Evolutionary conservation across 1,140 invertebrate species (phyloP).

Genomic region (Portunus trituberculatus): DNA sequence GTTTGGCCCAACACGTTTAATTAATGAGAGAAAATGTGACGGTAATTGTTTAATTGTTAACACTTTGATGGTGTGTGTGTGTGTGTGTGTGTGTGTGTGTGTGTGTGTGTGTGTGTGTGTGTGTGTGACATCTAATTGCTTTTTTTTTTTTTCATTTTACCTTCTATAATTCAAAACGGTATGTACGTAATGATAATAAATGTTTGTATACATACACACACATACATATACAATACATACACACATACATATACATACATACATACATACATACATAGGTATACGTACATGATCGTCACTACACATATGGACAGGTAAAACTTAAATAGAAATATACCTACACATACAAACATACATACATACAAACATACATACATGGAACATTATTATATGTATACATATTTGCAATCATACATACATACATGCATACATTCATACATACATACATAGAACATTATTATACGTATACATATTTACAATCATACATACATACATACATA

Average conservation of each 20-base stretch:
- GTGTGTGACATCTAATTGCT: too few relatives aligned
- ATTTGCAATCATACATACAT: not conserved
- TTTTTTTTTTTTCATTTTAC: too few relatives aligned
- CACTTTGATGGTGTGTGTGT: not conserved
- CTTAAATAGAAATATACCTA: not conserved
- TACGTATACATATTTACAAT: not conserved
- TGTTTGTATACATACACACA: not conserved
- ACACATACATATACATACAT: not conserved
- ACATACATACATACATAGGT: not conserved
- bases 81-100: not conserved
- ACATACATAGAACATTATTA: slow-evolving; percentile 17
- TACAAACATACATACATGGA: not conserved
- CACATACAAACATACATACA: not conserved
- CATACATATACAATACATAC: not conserved
- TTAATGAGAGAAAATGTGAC: not conserved
- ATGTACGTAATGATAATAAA: not conserved
- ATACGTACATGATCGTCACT: not conserved
- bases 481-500: slow-evolving; percentile 37
- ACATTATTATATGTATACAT: not conserved
- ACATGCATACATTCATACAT: not conserved
- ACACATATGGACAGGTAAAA: not conserved
- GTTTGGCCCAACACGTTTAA: not conserved
- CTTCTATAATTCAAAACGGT: too few relatives aligned
- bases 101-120: not conserved
- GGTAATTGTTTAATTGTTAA: too few relatives aligned